These are phyloP conservation scores for Chrysolina oricalcia DNA, from an alignment of 2,888 invertebrate species.

Conservation along the genomic window DNA sequence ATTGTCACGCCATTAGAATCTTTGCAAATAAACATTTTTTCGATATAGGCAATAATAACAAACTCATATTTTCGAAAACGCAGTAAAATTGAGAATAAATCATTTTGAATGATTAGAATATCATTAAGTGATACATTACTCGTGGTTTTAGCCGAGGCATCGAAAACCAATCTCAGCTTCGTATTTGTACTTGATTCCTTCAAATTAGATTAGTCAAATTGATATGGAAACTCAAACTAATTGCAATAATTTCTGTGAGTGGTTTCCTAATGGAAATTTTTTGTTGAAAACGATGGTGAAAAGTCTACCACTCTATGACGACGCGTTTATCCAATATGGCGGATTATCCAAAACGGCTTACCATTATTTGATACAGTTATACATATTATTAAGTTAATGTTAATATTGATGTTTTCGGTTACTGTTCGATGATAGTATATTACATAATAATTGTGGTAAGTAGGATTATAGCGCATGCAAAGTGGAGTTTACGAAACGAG, in stretches of 20 bases:
- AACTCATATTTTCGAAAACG: conserved; percentile 31
- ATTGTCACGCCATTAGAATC: conserved; percentile 32
- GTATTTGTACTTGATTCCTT: conserved; percentile 36
- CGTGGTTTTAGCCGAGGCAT: conserved; percentile 31
- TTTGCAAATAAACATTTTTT: conserved; percentile 33
- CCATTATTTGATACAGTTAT: neutral
- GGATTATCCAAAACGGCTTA: neutral
- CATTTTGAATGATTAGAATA: conserved; percentile 28
- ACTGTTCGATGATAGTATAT: neutral
- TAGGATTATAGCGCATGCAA: neutral
- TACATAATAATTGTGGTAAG: neutral
- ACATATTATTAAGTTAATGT: neutral
- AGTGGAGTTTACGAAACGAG: neutral
- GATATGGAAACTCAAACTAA: neutral
- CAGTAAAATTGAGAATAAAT: conserved; percentile 34
- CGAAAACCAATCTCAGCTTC: conserved; percentile 34
- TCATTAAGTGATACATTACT: conserved; percentile 36
- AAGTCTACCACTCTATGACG: neutral
- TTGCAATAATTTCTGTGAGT: neutral
- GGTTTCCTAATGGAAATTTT: neutral
- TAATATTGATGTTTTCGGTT: neutral
- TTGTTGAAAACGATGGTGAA: neutral
- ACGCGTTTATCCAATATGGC: neutral
- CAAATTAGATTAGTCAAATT: neutral
- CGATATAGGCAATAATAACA: conserved; percentile 29